Base-by-base conservation (phyloP, 2,888 invertebrate genomes). In the Cephus runcator region DNA sequence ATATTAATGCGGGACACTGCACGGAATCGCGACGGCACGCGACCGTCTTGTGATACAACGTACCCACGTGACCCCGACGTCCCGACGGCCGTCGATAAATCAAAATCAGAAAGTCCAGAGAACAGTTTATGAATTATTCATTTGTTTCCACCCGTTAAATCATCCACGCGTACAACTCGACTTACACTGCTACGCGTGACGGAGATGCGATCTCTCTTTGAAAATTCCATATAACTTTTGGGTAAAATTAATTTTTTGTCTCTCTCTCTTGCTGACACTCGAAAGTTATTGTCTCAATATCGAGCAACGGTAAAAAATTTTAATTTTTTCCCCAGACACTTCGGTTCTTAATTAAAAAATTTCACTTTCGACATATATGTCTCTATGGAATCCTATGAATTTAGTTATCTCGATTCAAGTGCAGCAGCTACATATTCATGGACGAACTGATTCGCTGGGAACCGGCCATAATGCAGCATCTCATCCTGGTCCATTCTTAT, bases 361-460 rank as follows among this genome's bases (percentile, higher is more conserved):
- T 6, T 15, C 15, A 23, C 40, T 6, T 15, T 15, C 23, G 0
- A 1, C 1, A 40, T 23, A 40, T 15, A 40, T 2, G 15, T 56
- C 6, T 56, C n/a, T 77, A 79, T 77, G 79, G 79, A 79, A 81
- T 84, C 79, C 82, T 85, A 88, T 87, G 88, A 85, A 87, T 87
- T 87, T 85, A 83, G 86, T 87, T 88, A 87, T 87, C 85, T 85
- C 36, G 36, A 36, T 36, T 36, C 36, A 83, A 84, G 79, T 79
- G 56, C 35, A 15, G 71, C 76, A 88, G 88, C 88, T 89, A 87
- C 88, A 89, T 89, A 89, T 89, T 89, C 88, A 89, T 89, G 87
- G 83, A 79, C 84, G 88, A 88, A 88, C 88, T 84, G 87, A 87
- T 87, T 88, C 83, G 88, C 87, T 85, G 88, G 85, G 88, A 86